These are phyloP conservation scores for Diplodus sargus DNA, from an alignment of 2,797 vertebrate genomes.

Conservation along the genomic window DNA sequence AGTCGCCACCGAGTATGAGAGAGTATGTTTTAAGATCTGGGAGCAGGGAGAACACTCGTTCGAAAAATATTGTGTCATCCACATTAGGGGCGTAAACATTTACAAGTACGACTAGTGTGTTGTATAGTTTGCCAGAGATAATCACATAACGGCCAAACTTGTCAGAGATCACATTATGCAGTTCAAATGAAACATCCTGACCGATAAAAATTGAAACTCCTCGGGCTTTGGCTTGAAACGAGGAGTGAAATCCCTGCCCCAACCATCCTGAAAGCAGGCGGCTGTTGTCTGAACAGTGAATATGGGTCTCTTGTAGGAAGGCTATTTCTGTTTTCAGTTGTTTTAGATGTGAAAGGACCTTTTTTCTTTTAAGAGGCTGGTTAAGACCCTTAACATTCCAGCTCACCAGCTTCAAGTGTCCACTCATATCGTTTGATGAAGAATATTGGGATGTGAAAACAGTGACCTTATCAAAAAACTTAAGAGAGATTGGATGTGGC, in stretches of 20 bases:
- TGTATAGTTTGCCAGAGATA: too few species aligned
- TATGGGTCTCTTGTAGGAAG: neutral
- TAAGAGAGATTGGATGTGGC: neutral
- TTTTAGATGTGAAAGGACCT: too few species aligned
- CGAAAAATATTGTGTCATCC: neutral
- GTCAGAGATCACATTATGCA: too few species aligned
- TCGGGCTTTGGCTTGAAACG: too few species aligned
- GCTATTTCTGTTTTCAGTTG: neutral
- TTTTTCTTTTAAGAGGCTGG: too few species aligned
- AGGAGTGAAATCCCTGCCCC: neutral
- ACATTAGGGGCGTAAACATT: neutral
- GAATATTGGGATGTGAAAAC: too few species aligned
- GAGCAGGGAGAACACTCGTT: neutral
- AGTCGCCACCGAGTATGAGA: neutral
- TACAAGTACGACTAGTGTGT: too few species aligned
- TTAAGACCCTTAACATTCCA: too few species aligned
- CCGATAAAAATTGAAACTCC: too few species aligned
- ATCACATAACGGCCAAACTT: too few species aligned
- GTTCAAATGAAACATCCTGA: neutral
- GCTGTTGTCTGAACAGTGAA: neutral
- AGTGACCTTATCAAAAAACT: neutral
- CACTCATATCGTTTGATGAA: too few species aligned
- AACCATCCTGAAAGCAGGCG: neutral
- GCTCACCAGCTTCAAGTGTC: too few species aligned
- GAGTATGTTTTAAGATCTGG: slow-evolving; percentile 1